Percentiles rank a stretch among this genome's conserved stretches.
Conservation (phyloP, 2,888 invertebrate species). For the Sacculina carcini region DNA sequence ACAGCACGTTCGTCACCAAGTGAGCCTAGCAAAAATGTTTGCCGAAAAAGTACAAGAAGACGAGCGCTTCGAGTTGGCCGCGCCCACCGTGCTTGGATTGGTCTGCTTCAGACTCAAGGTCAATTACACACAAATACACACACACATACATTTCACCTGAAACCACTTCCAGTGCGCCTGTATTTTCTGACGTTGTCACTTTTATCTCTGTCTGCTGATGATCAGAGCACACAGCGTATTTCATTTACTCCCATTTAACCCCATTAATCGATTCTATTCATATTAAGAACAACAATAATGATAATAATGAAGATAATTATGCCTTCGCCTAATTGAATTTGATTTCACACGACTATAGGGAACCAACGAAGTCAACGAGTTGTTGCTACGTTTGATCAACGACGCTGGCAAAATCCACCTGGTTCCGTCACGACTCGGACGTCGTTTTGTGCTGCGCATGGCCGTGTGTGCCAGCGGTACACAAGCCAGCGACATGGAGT, state of each 20-base stretch:
- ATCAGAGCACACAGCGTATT: too few species aligned
- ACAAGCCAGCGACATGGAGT: slow-evolving; percentile 48
- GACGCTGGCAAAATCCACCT: slow-evolving; percentile 71
- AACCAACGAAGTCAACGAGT: slow-evolving; percentile 53
- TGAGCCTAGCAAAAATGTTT: slow-evolving; percentile 47
- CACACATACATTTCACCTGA: too few species aligned
- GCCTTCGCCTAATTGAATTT: too few species aligned
- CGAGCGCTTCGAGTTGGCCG: slow-evolving; percentile 47
- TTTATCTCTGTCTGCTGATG: too few species aligned
- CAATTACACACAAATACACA: not conserved
- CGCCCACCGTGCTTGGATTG: slow-evolving; percentile 66
- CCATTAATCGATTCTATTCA: not conserved
- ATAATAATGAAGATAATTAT: too few species aligned
- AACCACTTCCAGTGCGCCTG: too few species aligned
- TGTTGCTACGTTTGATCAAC: slow-evolving; percentile 53
- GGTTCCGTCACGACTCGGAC: slow-evolving; percentile 65
- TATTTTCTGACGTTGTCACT: too few species aligned
- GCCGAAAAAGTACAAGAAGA: slow-evolving; percentile 40
- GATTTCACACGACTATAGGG: slow-evolving; percentile 24
- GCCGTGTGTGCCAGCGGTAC: slow-evolving; percentile 68
- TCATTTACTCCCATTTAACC: not conserved
- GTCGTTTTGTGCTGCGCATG: slow-evolving; percentile 57
- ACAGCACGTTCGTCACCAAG: slow-evolving; percentile 40
- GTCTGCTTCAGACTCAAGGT: slow-evolving; percentile 65
- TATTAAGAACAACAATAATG: too few species aligned